A percentile compares a stretch with the other conserved stretches of the same genome.
Conservation (phyloP, 2,797 vertebrate genomes). For the Pangasius macronema region DNA sequence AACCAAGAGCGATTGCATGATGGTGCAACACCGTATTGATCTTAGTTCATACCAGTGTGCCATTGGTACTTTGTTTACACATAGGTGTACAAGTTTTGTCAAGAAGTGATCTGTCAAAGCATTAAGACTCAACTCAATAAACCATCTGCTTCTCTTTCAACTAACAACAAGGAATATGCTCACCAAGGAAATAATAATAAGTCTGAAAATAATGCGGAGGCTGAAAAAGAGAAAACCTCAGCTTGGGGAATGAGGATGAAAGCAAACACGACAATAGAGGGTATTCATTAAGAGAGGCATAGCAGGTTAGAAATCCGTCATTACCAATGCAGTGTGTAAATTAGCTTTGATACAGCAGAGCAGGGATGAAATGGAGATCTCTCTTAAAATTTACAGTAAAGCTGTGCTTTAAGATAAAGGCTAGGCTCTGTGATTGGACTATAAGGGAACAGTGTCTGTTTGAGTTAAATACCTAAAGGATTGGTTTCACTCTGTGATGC, state of each 20-base stretch:
- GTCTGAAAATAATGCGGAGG: slow-evolving; percentile 64
- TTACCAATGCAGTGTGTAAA: slow-evolving; percentile 68
- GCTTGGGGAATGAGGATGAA: slow-evolving; percentile 71
- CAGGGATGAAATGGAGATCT: slow-evolving; percentile 53
- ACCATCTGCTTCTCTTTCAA: slow-evolving; percentile 64
- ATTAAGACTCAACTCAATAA: slow-evolving; percentile 60
- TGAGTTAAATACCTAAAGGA: slow-evolving; percentile 34
- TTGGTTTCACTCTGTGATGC: slow-evolving; percentile 39
- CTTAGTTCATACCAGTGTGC: slow-evolving; percentile 45
- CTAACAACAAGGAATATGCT: slow-evolving; percentile 60
- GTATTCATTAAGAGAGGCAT: slow-evolving; percentile 71
- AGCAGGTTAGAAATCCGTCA: slow-evolving; percentile 75
- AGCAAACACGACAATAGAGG: slow-evolving; percentile 69
- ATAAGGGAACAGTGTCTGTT: background rate
- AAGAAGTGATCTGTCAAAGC: slow-evolving; percentile 50
- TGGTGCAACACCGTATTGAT: slow-evolving; percentile 52
- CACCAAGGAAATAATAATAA: slow-evolving; percentile 67
- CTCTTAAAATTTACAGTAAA: slow-evolving; percentile 61
- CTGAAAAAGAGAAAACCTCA: slow-evolving; percentile 61
- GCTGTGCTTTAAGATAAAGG: slow-evolving; percentile 57
- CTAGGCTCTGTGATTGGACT: slow-evolving; percentile 49
- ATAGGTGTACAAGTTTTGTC: slow-evolving; percentile 42
- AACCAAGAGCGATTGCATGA: slow-evolving; percentile 52
- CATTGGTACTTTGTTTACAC: slow-evolving; percentile 29
- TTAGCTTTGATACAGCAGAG: slow-evolving; percentile 63